Base-by-base conservation (phyloP, 2,113 vertebrate genomes). In the Harpagus bidentatus region DNA sequence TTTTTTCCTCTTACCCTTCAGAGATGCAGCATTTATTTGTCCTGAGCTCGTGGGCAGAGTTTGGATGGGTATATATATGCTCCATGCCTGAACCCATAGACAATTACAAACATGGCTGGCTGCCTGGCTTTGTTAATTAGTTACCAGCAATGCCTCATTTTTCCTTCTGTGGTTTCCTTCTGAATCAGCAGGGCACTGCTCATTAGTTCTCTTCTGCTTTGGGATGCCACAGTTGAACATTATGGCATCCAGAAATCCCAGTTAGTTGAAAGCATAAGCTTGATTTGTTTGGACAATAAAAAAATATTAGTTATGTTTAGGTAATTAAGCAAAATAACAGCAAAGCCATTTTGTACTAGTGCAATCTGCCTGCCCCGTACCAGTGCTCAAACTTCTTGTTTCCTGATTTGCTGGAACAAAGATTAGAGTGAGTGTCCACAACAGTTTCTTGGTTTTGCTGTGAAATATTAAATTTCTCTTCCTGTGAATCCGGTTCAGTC, bases 41-140 rank as follows among this genome's bases (percentile, higher is more conserved):
- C 29, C 19, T 19, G 61, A 79, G n/a, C 34, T 78, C 0, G 0
- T 26, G 34, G 50, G 56, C 50, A 95, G 84, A 82, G n/a, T 73
- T 79, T 87, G 66, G 78, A 63, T 20, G 36, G 56, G 52, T 94
- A 94, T 88, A 94, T 90, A 71, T 36, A 58, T 55, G 43, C 52
- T 92, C 61, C 10, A 6, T 63, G 47, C 36, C 65, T 63, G 65
- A 82, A 90, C 62, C 58, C 29, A 82, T 0, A 79, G 82, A 52
- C 58, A 82, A 61, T 91, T 82, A 73, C 42, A 86, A 80, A 82
- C 61, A 25, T 69, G 81, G 70, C 87, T 91, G 81, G 78, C 65
- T 87, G 95, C 92, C 91, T 94, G 90, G 47, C 21, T 96, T 93
- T 91, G 84, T 76, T 96, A 93, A 96, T 94, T 96, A 95, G 73